Conservation (phyloP, 2,888 invertebrate genomes). For the Eurytoma californica region DNA sequence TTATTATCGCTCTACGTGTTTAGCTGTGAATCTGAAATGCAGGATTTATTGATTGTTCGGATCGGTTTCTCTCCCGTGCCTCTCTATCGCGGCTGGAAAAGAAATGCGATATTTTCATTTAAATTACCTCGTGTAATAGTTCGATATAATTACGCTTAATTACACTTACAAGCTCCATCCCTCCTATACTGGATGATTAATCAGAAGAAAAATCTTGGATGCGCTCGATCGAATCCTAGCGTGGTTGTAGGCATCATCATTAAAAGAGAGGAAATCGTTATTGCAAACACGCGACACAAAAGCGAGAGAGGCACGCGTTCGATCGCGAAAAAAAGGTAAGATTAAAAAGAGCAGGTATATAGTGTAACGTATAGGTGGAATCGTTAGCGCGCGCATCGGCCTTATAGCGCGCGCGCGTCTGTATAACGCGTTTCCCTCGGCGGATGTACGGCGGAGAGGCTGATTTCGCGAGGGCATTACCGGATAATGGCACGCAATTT, state of each 20-base stretch:
- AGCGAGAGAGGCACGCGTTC: neutral
- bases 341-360: neutral
- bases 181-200: no score
- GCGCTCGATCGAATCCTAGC: neutral
- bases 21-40: no score
- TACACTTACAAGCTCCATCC: no score
- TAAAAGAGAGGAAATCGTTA: constrained; percentile 28
- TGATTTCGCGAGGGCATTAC: constrained; percentile 68
- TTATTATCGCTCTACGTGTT: no score
- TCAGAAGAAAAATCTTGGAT: neutral
- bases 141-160: constrained; percentile 3
- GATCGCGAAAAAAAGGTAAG: constrained; percentile 5
- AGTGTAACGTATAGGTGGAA: constrained; percentile 6
- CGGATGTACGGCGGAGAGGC: constrained; percentile 36
- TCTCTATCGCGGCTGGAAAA: no score
- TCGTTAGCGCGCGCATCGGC: constrained; percentile 43
- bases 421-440: constrained; percentile 19
- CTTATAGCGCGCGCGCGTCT: constrained; percentile 18
- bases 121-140: neutral
- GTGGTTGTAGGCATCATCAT: neutral
- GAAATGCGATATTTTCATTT: constrained; percentile 6
- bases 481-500: constrained; percentile 74
- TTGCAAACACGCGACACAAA: neutral
- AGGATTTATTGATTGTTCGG: no score
- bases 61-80: no score